Base-by-base conservation (phyloP, 23 tunicate genomes). In the Botrylloides violaceus region DNA sequence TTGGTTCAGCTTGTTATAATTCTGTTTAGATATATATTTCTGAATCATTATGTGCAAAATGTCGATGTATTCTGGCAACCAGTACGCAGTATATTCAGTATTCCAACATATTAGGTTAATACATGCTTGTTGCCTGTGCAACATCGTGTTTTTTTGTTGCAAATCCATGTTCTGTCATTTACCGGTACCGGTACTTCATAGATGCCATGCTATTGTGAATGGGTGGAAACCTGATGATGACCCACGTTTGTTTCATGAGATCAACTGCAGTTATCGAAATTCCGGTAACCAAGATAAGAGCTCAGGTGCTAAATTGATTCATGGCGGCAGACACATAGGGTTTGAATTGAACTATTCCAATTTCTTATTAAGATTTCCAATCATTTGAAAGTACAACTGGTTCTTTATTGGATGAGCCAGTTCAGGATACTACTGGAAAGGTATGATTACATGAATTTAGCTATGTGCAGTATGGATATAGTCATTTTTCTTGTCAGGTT, bases 191-290 rank as follows among this genome's bases (percentile, higher is more conserved):
- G 9, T 43, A 43, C 53, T 15, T n/a, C 37, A 24, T 23, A 68
- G 74, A 37, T 68, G 74, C 1, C 15, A 56, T 23, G 65, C 35
- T 43, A 36, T 2, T 1, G 58, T 68, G 21, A 4, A 2, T 21
- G 32, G 26, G 36, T 68, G 74, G 74, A 21, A 37, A 23, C 56
- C 36, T 39, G 47, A 68, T 32, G 74, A 68, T 68, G 47, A 68
- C 37, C 74, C 74, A 19, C 56, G 49, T 12, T 0, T 0, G 57
- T 68, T 38, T 68, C 74, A 68, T 68, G 74, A 68, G 1, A 28
- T 1, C 25, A 1, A 1, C 0, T 68, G 74, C 37, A 12, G 26
- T 15, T 68, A 32, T 64, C 58, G 15, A 43, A 9, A 43, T 15
- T 43, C 12, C 12, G 53, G 53, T 15, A 43, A 15, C 15, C 9